Evolutionary conservation across 2,113 vertebrate species (phyloP).

Genomic region (Lontra canadensis): DNA sequence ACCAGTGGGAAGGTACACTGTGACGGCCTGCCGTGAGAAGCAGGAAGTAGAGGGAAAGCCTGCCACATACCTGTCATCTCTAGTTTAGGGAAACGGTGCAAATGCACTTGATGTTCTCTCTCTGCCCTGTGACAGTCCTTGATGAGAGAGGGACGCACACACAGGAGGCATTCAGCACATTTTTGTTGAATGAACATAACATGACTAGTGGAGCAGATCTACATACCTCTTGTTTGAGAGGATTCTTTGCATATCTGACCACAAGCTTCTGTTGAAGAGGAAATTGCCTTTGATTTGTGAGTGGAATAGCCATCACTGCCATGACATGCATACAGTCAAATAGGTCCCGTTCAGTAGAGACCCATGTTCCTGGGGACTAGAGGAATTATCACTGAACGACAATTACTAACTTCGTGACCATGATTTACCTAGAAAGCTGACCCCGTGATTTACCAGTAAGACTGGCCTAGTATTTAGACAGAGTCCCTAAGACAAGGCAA

Average conservation of each 20-base stretch:
- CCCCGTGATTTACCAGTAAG: background rate
- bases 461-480: background rate
- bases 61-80: background rate
- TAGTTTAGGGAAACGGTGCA: background rate
- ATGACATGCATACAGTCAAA: background rate
- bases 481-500: background rate
- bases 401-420: background rate
- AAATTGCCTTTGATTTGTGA: background rate
- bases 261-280: background rate
- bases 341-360: background rate
- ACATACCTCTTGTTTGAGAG: background rate
- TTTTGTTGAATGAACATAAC: background rate
- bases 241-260: background rate
- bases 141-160: background rate
- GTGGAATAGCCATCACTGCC: background rate
- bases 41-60: background rate
- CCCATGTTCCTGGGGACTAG: background rate
- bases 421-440: background rate
- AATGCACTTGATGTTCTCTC: background rate
- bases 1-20: background rate
- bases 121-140: background rate
- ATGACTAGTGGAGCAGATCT: background rate
- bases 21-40: background rate
- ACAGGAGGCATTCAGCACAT: background rate
- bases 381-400: background rate